phyloP scores from a whole-genome alignment of 2,797 vertebrate species.

The Pogonophryne albipinna region DNA sequence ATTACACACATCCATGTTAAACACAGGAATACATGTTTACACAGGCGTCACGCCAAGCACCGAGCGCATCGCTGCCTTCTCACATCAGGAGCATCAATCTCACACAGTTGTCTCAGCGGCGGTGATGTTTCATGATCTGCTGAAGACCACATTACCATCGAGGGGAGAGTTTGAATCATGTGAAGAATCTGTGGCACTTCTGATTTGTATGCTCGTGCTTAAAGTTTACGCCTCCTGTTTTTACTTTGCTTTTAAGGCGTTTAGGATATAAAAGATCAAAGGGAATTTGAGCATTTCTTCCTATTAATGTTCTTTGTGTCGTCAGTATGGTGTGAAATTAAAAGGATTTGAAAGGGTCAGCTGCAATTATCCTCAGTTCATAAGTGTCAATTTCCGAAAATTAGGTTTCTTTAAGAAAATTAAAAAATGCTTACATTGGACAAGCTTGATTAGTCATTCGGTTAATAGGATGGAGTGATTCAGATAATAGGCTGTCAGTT shows the following conservation, averaged over 20 bases:
- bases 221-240: conserved; percentile 51
- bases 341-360: conserved; percentile 73
- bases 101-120: conserved; percentile 70
- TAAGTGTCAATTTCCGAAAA: conserved; percentile 72
- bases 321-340: conserved; percentile 79
- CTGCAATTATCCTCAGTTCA: conserved; percentile 77
- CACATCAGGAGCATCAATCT: conserved; percentile 79
- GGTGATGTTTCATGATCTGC: conserved; percentile 75
- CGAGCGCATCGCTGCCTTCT: conserved; percentile 62
- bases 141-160: conserved; percentile 73
- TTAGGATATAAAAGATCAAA: conserved; percentile 73
- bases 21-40: conserved; percentile 80
- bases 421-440: conserved; percentile 44
- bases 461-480: conserved; percentile 45
- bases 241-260: conserved; percentile 33
- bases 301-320: conserved; percentile 71
- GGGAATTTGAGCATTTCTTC: conserved; percentile 56
- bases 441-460: conserved; percentile 61
- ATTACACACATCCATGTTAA: conserved; percentile 80
- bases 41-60: conserved; percentile 72
- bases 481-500: conserved; percentile 40
- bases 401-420: conserved; percentile 62
- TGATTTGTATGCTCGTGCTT: conserved; percentile 56
- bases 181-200: conserved; percentile 51
- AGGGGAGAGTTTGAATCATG: conserved; percentile 75